Evolutionary conservation across 1,140 invertebrate species (phyloP).

Genomic region (Orussus abietinus): DNA sequence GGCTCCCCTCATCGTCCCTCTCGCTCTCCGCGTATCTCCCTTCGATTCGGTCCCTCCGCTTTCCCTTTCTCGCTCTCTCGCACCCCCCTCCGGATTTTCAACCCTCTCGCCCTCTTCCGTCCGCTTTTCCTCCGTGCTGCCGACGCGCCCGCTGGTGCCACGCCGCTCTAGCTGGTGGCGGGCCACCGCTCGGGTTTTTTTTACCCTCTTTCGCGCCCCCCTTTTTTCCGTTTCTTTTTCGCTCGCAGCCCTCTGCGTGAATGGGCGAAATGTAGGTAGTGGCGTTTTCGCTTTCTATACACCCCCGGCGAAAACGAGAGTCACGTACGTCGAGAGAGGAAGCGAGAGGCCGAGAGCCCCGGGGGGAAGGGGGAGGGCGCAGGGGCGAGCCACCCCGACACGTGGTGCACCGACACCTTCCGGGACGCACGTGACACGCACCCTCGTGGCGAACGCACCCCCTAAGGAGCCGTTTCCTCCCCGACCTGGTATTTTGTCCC

Average conservation of each 20-base stretch:
- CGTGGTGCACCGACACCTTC: constrained; percentile 30
- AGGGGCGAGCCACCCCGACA: constrained; percentile 37
- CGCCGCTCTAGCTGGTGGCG: no score
- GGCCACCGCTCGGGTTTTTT: no score
- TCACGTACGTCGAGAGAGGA: constrained; percentile 40
- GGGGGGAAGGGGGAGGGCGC: background rate
- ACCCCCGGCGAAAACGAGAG: constrained; percentile 50
- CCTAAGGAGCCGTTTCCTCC: no score
- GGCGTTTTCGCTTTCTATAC: constrained; percentile 53
- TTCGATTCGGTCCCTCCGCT: constrained; percentile 1
- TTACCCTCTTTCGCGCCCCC: constrained; percentile 10
- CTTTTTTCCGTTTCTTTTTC: constrained; percentile 5
- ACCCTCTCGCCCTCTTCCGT: constrained; percentile 13
- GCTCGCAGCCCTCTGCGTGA: constrained; percentile 39
- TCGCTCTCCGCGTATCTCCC: constrained; percentile 15
- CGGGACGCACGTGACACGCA: constrained; percentile 26
- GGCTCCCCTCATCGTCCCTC: background rate
- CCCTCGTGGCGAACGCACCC: constrained; percentile 20
- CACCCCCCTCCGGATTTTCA: constrained; percentile 11
- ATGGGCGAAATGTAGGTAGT: constrained; percentile 53
- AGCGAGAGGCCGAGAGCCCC: background rate
- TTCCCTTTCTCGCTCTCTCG: constrained; percentile 12
- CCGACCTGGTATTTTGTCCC: no score
- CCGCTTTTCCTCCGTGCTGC: no score
- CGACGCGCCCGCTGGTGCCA: no score